Evolutionary conservation across 2,888 invertebrate genomes (phyloP).

Genomic region (Frankliniella intonsa): DNA sequence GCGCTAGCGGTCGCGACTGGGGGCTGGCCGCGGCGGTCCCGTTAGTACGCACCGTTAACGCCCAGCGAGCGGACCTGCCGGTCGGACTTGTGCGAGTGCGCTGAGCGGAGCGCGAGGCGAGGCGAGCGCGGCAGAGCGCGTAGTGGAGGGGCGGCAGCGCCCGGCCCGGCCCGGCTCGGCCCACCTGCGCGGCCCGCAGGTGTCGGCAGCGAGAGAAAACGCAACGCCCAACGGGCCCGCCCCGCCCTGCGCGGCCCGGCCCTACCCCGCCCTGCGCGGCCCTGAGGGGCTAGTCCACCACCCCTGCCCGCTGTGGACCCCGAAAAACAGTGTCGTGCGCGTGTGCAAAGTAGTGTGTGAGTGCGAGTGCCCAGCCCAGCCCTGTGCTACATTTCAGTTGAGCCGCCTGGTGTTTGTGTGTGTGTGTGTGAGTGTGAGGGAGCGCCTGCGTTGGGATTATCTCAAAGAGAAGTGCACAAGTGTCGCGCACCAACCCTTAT

Average conservation of each 20-base stretch:
- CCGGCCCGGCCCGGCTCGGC: background rate
- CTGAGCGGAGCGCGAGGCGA: background rate
- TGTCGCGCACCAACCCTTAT: background rate
- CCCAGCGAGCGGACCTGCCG: slow-evolving; percentile 12
- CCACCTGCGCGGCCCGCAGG: background rate
- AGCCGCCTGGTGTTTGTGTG: background rate
- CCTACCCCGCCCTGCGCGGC: too few relatives aligned
- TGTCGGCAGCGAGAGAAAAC: background rate
- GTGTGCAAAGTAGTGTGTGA: background rate
- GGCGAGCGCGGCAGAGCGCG: background rate
- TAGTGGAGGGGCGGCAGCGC: background rate
- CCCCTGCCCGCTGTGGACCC: too few relatives aligned
- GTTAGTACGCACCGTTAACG: slow-evolving; percentile 24
- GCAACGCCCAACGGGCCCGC: too few relatives aligned
- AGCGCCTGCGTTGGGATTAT: background rate
- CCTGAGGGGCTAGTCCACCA: too few relatives aligned
- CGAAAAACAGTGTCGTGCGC: too few relatives aligned
- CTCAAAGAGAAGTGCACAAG: background rate
- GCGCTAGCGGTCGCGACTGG: background rate
- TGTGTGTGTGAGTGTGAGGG: background rate
- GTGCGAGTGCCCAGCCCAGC: background rate
- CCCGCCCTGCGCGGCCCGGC: too few relatives aligned
- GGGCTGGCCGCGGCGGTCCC: background rate
- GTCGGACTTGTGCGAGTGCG: background rate
- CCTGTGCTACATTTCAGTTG: background rate